Conservation (phyloP, 2,113 vertebrate genomes). For the Notothenia coriiceps region DNA sequence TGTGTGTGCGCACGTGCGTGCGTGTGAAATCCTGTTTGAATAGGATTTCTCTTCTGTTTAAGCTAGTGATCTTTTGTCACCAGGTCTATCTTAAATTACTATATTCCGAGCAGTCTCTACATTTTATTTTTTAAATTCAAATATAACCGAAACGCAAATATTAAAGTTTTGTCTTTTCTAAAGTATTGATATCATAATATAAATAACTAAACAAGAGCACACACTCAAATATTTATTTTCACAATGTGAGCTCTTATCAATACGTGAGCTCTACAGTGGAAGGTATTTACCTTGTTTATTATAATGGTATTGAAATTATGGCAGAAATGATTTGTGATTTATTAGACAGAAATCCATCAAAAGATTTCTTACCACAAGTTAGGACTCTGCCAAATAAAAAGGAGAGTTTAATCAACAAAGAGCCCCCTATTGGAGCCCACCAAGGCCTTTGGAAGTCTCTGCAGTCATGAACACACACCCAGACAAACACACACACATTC, state of each 20-base stretch:
- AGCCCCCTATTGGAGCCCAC: background rate
- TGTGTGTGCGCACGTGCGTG: no score
- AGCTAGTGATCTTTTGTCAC: background rate
- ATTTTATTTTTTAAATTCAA: no score
- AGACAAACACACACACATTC: constrained; percentile 16
- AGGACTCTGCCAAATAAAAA: constrained; percentile 33
- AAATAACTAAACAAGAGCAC: background rate
- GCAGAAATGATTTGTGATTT: constrained; percentile 9
- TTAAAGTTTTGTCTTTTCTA: no score
- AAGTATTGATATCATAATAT: background rate
- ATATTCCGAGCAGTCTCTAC: no score
- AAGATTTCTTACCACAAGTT: constrained; percentile 22
- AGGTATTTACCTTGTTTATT: background rate
- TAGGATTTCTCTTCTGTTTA: no score
- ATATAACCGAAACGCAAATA: no score
- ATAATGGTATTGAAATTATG: background rate
- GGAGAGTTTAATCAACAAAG: constrained; percentile 54
- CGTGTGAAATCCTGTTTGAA: background rate
- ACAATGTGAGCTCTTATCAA: background rate
- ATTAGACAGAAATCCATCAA: constrained; percentile 32
- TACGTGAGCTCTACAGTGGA: background rate
- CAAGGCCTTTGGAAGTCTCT: constrained; percentile 16
- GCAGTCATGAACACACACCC: constrained; percentile 20
- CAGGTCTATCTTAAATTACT: background rate
- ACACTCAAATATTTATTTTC: no score